Percentiles rank a stretch among this genome's conserved stretches.
phyloP scores from a whole-genome alignment of 2,888 invertebrate genomes.

The Oconnorella tubifera region DNA sequence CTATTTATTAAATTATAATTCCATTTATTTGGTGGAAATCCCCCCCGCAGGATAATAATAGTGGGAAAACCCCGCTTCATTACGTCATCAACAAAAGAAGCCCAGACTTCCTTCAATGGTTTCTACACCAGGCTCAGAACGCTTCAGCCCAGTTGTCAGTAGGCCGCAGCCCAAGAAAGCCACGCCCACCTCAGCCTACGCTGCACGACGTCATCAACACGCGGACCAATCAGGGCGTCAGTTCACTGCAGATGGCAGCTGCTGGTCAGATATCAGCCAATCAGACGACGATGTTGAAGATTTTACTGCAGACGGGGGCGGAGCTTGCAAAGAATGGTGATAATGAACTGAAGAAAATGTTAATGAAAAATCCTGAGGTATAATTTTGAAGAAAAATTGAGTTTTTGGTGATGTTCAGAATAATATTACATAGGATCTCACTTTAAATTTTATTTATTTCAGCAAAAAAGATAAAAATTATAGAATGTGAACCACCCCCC shows the following conservation, averaged over 20 bases:
- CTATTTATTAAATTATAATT: too few species aligned
- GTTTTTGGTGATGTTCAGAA: too few species aligned
- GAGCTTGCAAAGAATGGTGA: neutral
- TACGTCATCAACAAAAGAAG: neutral
- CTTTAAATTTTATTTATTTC: too few species aligned
- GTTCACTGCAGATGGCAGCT: neutral
- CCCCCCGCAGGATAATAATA: neutral
- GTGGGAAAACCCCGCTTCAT: neutral
- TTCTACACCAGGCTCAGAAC: too few species aligned
- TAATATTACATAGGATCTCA: too few species aligned
- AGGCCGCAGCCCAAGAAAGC: neutral
- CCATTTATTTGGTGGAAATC: too few species aligned
- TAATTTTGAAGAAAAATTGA: too few species aligned
- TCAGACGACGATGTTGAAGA: neutral
- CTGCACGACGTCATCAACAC: neutral
- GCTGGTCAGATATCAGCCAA: neutral
- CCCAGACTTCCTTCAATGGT: neutral
- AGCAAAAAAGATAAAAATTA: too few species aligned
- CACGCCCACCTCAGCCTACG: neutral
- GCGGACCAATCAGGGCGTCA: neutral
- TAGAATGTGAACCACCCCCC: too few species aligned
- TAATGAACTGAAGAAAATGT: neutral
- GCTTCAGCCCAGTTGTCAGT: too few species aligned
- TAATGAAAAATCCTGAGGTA: neutral
- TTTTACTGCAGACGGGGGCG: neutral